Evolutionary conservation across 2,113 vertebrate species (phyloP).

Genomic region (Cinclus mexicanus): DNA sequence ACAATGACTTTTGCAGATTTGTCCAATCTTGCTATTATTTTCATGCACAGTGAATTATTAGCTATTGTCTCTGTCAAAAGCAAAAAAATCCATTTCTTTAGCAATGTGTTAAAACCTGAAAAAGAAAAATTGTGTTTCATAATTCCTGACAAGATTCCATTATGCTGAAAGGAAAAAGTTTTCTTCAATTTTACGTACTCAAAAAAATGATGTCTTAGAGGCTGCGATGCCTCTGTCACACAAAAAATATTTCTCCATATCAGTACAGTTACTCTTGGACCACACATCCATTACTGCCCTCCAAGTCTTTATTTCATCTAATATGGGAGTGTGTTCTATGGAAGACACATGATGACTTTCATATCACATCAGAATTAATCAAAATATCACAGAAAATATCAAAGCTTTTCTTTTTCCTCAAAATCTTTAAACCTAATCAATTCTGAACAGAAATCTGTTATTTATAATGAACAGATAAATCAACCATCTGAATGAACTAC

Average conservation of each 20-base stretch:
- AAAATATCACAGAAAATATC: neutral
- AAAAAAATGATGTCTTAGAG: neutral
- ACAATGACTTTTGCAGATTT: constrained; percentile 10
- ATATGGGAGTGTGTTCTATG: neutral
- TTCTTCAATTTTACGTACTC: neutral
- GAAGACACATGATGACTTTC: neutral
- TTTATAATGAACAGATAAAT: neutral
- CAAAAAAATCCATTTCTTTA: constrained; percentile 17
- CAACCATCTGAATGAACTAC: neutral
- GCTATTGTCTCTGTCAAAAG: constrained; percentile 1
- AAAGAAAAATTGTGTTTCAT: constrained; percentile 15
- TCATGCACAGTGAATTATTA: neutral
- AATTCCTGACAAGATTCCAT: constrained; percentile 40
- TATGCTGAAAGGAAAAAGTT: neutral
- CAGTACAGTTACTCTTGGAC: neutral
- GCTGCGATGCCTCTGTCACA: neutral
- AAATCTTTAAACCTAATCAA: neutral
- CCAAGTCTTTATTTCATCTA: neutral
- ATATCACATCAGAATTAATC: neutral
- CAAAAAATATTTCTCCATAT: neutral
- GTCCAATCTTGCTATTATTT: neutral
- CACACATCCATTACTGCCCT: neutral
- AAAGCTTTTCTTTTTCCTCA: neutral
- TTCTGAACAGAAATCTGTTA: neutral
- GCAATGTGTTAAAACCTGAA: neutral